These are phyloP conservation scores for Hassar affinis DNA, from an alignment of 2,113 vertebrate species.

Conservation along the genomic window DNA sequence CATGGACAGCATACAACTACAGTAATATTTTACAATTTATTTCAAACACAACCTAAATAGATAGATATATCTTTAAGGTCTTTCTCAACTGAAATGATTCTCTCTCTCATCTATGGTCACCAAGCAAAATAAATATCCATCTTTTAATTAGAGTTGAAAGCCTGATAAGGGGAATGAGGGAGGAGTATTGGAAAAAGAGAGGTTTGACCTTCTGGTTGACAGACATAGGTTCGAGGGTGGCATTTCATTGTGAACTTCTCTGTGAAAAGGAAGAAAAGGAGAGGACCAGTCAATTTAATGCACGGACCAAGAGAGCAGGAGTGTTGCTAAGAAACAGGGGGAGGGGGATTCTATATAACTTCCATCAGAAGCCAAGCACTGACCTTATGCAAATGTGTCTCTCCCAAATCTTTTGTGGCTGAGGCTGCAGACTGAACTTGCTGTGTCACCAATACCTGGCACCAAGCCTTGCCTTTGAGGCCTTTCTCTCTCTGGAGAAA, in stretches of 20 bases:
- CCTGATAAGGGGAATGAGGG: constrained; percentile 51
- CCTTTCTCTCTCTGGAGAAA: constrained; percentile 63
- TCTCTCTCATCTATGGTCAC: constrained; percentile 65
- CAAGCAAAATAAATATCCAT: constrained; percentile 73
- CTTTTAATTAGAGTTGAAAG: constrained; percentile 82
- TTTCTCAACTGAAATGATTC: background rate
- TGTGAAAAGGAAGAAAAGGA: constrained; percentile 93
- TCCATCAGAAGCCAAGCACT: constrained; percentile 89
- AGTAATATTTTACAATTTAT: constrained; percentile 49
- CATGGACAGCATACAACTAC: background rate
- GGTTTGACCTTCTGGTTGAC: constrained; percentile 87
- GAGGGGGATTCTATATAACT: constrained; percentile 94
- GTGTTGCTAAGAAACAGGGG: constrained; percentile 98
- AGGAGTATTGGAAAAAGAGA: constrained; percentile 65
- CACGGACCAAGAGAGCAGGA: constrained; percentile 85
- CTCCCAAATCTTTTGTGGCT: constrained; percentile 87
- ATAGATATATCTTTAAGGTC: background rate
- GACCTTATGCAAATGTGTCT: constrained; percentile 98
- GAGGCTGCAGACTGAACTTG: constrained; percentile 81
- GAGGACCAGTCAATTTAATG: constrained; percentile 91
- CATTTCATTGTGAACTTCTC: constrained; percentile 94
- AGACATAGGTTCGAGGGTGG: constrained; percentile 90
- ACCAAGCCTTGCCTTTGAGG: constrained; percentile 84
- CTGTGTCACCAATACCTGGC: constrained; percentile 91
- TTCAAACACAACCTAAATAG: no score